Base-by-base conservation (phyloP, 2,113 vertebrate species). In the Grammomys surdaster region DNA sequence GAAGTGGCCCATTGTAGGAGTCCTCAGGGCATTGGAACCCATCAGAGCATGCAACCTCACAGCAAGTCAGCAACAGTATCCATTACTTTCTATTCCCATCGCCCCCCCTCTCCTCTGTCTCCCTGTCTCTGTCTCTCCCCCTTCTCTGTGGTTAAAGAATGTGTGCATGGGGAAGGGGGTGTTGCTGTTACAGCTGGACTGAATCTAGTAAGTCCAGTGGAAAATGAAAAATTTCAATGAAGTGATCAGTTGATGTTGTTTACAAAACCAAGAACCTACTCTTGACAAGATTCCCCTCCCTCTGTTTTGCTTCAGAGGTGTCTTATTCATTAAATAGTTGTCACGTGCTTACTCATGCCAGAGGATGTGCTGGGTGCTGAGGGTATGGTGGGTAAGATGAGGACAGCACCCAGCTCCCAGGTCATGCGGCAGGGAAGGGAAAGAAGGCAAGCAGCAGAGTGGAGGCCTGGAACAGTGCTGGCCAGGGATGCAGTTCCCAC, bases 91-190 rank as follows among this genome's bases (percentile, higher is more conserved):
- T 4, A 2, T 28, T 56, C 60, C 43, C 28, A 22, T 24, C 3
- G 28, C 65, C 10, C 31, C 31, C 65, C 5, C 31, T 72, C n/a
- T n/a, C 56, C 24, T 46, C 16, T 0, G 11, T 33, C 17, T 43
- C 19, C 1, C 48, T 16, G 1, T 22, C 24, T 43, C 51, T 13
- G 28, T 5, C 70, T 40, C n/a, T 73, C 72, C 16, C n/a, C 16
- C 28, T 40, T 40, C 26, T 20, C 16, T 9, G 1, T 13, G 3
- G 17, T 14, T 11, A 3, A 12, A 1, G 82, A 70, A 36, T 14
- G 36, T 11, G 31, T 28, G 5, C 5, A 1, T 20, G 5, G 31
- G 17, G 24, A 26, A 12, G 12, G 17, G 36, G 5, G 2, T 33
- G 51, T 11, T 67, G 22, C 7, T 91, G n/a, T 16, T 51, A 33